These are phyloP conservation scores for Hirudo medicinalis DNA, from an alignment of 1,140 invertebrate species.

Conservation along the genomic window DNA sequence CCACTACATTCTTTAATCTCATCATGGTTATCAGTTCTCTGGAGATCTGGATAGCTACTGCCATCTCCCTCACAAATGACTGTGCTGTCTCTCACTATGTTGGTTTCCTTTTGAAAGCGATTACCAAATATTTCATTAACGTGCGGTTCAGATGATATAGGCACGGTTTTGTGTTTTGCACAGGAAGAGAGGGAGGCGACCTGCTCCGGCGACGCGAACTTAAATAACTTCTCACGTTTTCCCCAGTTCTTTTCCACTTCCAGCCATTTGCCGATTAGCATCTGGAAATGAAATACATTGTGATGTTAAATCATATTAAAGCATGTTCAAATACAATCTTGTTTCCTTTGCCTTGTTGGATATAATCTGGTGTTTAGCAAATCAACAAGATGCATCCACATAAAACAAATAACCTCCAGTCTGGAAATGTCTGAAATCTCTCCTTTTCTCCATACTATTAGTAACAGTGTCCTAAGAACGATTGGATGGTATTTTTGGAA, in stretches of 20 bases:
- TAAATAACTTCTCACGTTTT: background rate
- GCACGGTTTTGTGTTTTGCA: no score
- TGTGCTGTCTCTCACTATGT: background rate
- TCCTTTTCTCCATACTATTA: background rate
- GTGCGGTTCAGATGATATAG: no score
- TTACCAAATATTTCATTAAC: background rate
- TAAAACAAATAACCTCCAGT: background rate
- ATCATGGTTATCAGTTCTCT: no score
- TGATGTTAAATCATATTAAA: background rate
- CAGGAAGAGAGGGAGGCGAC: no score
- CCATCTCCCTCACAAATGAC: background rate
- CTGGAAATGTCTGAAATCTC: background rate
- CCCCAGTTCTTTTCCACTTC: background rate
- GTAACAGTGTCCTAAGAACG: background rate
- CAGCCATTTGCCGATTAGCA: background rate
- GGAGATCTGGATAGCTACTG: no score
- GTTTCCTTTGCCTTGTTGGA: background rate
- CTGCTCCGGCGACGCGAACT: background rate
- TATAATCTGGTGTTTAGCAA: background rate
- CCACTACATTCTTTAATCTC: no score
- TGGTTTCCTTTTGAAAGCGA: background rate
- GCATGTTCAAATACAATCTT: background rate
- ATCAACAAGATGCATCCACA: background rate
- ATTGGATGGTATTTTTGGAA: conserved; percentile 4
- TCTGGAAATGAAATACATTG: background rate